These are phyloP conservation scores for Andrena marginata DNA, from an alignment of 2,888 invertebrate species.

Conservation along the genomic window DNA sequence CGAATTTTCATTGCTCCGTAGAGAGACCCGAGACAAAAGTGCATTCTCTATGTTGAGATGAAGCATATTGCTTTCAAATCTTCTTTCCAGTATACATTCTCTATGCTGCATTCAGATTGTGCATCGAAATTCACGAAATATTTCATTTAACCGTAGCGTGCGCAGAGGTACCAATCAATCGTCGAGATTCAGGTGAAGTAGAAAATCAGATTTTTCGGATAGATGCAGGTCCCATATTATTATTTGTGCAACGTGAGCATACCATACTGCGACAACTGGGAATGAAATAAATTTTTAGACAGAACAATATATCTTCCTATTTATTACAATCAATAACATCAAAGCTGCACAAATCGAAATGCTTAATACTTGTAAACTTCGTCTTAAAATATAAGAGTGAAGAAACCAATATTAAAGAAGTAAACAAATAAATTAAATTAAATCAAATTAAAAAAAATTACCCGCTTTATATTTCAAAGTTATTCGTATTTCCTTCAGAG, in stretches of 20 bases:
- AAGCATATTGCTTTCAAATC: constrained; percentile 60
- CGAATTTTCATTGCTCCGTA: constrained; percentile 69
- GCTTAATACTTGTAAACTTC: too few species aligned
- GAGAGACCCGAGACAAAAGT: constrained; percentile 63
- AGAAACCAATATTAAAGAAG: too few species aligned
- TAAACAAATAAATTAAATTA: too few species aligned
- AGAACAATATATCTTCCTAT: too few species aligned
- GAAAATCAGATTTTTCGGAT: constrained; percentile 9
- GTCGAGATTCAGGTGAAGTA: background rate
- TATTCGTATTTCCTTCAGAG: too few species aligned
- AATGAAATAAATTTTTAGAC: background rate
- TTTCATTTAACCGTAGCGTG: constrained; percentile 53
- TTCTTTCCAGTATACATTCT: constrained; percentile 21
- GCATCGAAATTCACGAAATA: constrained; percentile 39
- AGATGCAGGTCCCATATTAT: background rate
- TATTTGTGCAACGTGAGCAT: background rate
- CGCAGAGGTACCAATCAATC: constrained; percentile 4
- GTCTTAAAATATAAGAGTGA: too few species aligned
- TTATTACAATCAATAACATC: too few species aligned
- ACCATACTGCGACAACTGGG: background rate
- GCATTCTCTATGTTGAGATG: constrained; percentile 48
- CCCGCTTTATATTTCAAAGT: too few species aligned
- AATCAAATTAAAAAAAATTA: too few species aligned
- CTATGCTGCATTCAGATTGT: constrained; percentile 13
- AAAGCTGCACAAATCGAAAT: too few species aligned